These are phyloP conservation scores for Homarus americanus DNA, from an alignment of 1,140 invertebrate genomes.

Conservation along the genomic window DNA sequence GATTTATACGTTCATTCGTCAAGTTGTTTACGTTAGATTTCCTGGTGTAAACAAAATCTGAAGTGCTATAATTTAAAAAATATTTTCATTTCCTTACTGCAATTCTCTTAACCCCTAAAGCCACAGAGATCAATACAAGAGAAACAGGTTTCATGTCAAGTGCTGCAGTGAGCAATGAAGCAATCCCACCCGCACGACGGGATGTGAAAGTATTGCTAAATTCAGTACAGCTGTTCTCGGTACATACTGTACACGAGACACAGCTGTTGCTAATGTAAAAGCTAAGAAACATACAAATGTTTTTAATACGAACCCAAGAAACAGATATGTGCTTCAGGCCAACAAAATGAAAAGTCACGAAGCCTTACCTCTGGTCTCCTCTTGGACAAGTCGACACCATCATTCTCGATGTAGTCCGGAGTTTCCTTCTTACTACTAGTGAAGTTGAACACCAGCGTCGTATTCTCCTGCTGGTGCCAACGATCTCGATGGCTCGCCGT, in stretches of 20 bases:
- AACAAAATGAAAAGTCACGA: no score
- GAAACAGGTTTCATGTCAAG: background rate
- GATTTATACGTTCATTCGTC: no score
- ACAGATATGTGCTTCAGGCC: no score
- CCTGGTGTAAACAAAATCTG: no score
- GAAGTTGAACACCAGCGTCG: slow-evolving; percentile 92
- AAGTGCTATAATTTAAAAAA: no score
- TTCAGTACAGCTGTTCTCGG: background rate
- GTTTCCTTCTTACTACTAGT: slow-evolving; percentile 85
- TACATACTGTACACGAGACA: background rate
- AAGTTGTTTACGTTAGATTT: no score
- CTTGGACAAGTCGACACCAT: slow-evolving; percentile 86
- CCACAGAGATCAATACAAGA: background rate
- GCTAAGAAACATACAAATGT: no score
- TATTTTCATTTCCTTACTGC: no score
- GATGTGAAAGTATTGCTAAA: slow-evolving; percentile 9
- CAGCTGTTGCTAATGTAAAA: background rate
- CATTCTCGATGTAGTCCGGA: slow-evolving; percentile 93
- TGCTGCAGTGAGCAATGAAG: background rate
- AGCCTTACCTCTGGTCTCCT: slow-evolving; percentile 78
- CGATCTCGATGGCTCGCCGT: slow-evolving; percentile 44
- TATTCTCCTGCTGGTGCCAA: slow-evolving; percentile 81
- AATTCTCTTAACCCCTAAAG: background rate
- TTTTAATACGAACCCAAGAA: no score
- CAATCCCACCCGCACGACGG: slow-evolving; percentile 2